Conservation (phyloP, 2,113 vertebrate species). For the Lasiurus cinereus region DNA sequence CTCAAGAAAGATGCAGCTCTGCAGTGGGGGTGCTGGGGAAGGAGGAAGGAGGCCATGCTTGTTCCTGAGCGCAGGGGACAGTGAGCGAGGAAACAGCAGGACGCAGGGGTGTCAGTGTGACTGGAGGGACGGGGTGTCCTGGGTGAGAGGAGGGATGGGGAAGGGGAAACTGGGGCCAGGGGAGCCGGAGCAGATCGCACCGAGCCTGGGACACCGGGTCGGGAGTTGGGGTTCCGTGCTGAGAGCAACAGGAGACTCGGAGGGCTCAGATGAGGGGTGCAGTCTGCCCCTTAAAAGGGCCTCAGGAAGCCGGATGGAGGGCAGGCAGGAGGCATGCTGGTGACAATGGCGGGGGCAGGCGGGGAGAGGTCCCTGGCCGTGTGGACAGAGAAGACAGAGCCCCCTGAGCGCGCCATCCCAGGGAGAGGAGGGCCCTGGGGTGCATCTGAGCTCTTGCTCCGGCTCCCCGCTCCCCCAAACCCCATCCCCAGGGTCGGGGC, state of each 20-base stretch:
- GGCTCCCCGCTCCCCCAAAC: not conserved
- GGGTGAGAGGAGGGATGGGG: not conserved
- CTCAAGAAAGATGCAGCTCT: not conserved
- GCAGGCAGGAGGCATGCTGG: not conserved
- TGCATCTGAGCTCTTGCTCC: not conserved
- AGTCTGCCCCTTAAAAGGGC: not conserved
- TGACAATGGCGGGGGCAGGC: too few relatives aligned
- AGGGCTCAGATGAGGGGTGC: rapidly evolving
- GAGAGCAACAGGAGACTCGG: not conserved
- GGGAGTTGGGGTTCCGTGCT: not conserved
- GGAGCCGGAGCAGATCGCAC: not conserved
- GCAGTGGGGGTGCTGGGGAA: rapidly evolving
- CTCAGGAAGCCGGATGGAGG: too few relatives aligned
- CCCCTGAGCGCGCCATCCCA: rapidly evolving
- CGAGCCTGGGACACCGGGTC: not conserved
- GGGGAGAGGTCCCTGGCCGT: not conserved
- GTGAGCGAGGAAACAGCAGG: not conserved
- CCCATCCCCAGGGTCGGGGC: too few relatives aligned
- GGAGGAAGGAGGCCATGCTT: not conserved
- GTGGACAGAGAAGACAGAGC: too few relatives aligned
- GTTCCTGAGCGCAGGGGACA: not conserved
- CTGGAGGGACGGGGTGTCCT: not conserved
- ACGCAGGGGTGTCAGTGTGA: not conserved
- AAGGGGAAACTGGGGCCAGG: not conserved
- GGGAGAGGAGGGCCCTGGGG: rapidly evolving